Percentiles rank a stretch among this genome's conserved stretches.
Conservation (phyloP, 1,140 invertebrate genomes). For the Littorina saxatilis region DNA sequence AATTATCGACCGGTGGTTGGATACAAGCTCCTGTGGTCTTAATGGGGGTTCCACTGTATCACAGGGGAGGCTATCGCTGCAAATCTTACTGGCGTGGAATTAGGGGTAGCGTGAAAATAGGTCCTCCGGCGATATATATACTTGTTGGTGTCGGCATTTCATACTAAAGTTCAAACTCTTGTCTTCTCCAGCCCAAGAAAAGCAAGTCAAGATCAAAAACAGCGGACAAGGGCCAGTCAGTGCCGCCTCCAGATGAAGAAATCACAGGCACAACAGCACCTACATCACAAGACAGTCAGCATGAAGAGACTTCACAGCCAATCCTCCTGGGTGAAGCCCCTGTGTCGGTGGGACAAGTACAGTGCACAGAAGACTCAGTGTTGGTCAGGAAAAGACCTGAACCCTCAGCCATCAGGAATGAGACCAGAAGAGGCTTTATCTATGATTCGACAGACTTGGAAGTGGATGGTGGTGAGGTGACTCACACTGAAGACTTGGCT, state of each 20-base stretch:
- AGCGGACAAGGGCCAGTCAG: background rate
- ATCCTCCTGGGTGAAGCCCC: too few species aligned
- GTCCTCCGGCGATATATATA: too few species aligned
- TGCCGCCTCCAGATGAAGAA: background rate
- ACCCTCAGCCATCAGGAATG: background rate
- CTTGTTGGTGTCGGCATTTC: too few species aligned
- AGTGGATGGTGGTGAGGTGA: slow-evolving; percentile 11
- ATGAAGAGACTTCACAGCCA: too few species aligned
- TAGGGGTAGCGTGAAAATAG: too few species aligned
- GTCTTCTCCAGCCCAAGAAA: slow-evolving; percentile 5
- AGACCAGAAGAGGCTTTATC: background rate
- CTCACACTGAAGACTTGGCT: background rate
- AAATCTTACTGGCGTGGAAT: too few species aligned
- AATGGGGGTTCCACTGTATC: too few species aligned
- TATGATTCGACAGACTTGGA: background rate
- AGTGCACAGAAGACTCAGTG: background rate
- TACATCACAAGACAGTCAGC: too few species aligned
- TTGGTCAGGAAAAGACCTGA: background rate
- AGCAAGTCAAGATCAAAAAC: background rate
- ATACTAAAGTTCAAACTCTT: background rate
- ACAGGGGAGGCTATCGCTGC: too few species aligned
- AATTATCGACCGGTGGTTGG: too few species aligned
- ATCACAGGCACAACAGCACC: background rate
- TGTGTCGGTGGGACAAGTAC: too few species aligned
- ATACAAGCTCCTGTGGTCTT: too few species aligned